Evolutionary conservation across 2,888 invertebrate genomes (phyloP), one percentile per base, ranked within the genome.

Genomic region (Alloscopus bannaensis): DNA sequence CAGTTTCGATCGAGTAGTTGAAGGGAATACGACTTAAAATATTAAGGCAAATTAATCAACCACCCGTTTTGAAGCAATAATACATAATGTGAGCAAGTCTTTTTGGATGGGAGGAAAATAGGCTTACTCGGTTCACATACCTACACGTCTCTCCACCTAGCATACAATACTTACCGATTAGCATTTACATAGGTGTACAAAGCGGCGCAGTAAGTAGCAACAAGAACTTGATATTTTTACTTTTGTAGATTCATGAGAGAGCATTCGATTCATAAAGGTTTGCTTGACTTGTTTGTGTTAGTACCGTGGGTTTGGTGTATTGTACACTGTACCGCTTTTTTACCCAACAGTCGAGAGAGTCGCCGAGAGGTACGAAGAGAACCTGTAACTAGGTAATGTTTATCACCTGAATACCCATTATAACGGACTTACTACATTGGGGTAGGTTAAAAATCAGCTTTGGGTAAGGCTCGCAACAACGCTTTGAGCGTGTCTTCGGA

Each of bases 381-480:
- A 8, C 36, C 13, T 8, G 36, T 36, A 36, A 36, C 36, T 36
- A 36, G 36, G 8, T 36, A 36, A 36, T 36, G 13, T 36, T 36
- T 36, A 8, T 8, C 6, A 36, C 36, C 36, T 36, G 36, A 36
- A 8, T 8, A 36, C 6, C 6, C 6, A 6, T 36, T 6, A 6
- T 36, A 6, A 13, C 13, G 36, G 13, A 36, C 36, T 36, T 13
- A 8, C 36, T 36, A 13, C 36, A 36, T 36, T 36, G 6, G 13
- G 36, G 36, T 36, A 36, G 36, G 36, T 36, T 36, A 36, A 36
- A 36, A 36, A 36, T 36, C 36, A n/a, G n/a, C n/a, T n/a, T n/a
- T n/a, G n/a, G n/a, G n/a, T n/a, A n/a, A n/a, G n/a, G n/a, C n/a
- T n/a, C n/a, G n/a, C n/a, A n/a, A n/a, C n/a, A n/a, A n/a, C n/a